Evolutionary conservation across 2,888 invertebrate genomes (phyloP).

Genomic region (Pantelozetes paolii): DNA sequence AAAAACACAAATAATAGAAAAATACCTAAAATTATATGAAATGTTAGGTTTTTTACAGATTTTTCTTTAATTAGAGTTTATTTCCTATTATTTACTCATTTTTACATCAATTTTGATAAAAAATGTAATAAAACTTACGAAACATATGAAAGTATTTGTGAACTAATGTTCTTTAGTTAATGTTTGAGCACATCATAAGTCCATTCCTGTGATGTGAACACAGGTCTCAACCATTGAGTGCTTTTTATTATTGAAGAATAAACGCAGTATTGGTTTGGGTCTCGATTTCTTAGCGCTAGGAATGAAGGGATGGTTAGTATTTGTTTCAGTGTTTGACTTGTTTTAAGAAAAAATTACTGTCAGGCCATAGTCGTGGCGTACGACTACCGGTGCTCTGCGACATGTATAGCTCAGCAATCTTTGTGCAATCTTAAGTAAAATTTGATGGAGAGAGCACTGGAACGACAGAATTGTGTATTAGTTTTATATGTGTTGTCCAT

Average conservation of each 20-base stretch:
- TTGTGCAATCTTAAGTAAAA: background rate
- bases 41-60: too few species aligned
- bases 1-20: background rate
- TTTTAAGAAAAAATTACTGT: background rate
- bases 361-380: background rate
- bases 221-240: too few species aligned
- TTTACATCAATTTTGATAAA: too few species aligned
- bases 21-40: too few species aligned
- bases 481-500: conserved; percentile 11
- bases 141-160: too few species aligned
- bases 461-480: background rate
- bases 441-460: background rate
- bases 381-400: background rate
- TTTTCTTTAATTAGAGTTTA: too few species aligned
- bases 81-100: too few species aligned
- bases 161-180: too few species aligned
- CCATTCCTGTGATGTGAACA: too few species aligned
- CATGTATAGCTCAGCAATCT: conserved; percentile 2
- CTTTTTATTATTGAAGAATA: background rate
- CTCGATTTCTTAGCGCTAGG: background rate
- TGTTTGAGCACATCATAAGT: too few species aligned
- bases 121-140: too few species aligned
- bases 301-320: background rate
- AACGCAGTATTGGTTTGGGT: background rate
- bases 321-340: conserved; percentile 2